A percentile compares a stretch with the other conserved stretches of the same genome.
Conservation (phyloP, 1,140 invertebrate genomes). For the Caerostris darwini region DNA sequence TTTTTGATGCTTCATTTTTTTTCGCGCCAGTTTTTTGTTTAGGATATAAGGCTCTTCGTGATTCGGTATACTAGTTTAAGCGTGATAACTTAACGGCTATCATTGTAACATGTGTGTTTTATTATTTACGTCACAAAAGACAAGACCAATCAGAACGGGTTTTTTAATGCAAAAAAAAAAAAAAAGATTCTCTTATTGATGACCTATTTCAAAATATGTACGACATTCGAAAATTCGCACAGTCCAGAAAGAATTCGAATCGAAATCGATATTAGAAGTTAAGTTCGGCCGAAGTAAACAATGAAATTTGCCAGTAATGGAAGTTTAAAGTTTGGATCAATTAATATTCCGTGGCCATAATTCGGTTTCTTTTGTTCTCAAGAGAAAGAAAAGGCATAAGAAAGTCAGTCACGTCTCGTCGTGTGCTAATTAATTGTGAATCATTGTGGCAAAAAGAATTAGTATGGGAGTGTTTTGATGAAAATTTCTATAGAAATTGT, state of each 20-base stretch:
- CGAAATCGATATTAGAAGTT: background rate
- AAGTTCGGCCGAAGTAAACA: background rate
- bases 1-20: background rate
- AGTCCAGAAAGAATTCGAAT: background rate
- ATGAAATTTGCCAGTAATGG: background rate
- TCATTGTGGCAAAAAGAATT: conserved; percentile 20
- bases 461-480: background rate
- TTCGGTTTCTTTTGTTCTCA: conserved; percentile 24
- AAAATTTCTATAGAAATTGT: background rate
- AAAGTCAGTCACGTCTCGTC: conserved; percentile 43
- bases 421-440: conserved; percentile 32
- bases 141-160: background rate
- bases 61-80: background rate
- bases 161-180: background rate
- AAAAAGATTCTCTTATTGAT: background rate
- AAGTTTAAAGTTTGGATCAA: background rate
- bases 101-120: background rate
- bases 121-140: background rate
- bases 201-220: background rate
- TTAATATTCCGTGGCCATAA: conserved; percentile 12
- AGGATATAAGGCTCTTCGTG: background rate
- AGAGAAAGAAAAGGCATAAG: conserved; percentile 20
- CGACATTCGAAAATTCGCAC: background rate
- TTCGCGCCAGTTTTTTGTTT: background rate
- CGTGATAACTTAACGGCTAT: background rate